Evolutionary conservation across 2,888 invertebrate species (phyloP).

Genomic region (Myathropa florea): DNA sequence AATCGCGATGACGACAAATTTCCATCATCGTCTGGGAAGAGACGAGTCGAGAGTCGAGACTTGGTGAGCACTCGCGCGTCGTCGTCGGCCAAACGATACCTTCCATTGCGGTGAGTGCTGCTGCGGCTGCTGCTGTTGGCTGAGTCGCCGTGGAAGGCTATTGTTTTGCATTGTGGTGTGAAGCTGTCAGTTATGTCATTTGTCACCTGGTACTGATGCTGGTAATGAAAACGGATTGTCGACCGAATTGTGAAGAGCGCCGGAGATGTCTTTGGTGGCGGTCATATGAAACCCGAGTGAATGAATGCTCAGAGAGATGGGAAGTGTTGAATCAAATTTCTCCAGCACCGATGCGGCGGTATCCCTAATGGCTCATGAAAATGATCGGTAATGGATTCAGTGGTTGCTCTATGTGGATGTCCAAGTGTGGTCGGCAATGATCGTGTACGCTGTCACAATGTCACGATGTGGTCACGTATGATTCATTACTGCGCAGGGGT

Average conservation of each 20-base stretch:
- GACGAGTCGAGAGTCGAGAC: conserved; percentile 29
- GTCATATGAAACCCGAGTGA: conserved; percentile 4
- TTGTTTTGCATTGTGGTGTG: conserved; percentile 65
- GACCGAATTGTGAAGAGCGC: conserved; percentile 20
- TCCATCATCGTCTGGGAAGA: conserved; percentile 65
- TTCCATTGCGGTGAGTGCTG: conserved; percentile 41
- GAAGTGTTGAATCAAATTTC: conserved; percentile 63
- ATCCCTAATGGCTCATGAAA: conserved; percentile 55
- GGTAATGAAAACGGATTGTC: conserved; percentile 34
- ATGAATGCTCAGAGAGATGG: conserved; percentile 30
- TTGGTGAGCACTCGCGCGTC: conserved; percentile 21
- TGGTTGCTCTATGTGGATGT: conserved; percentile 42
- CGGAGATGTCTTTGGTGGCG: conserved; percentile 3
- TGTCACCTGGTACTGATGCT: conserved; percentile 49
- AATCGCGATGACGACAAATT: conserved; percentile 70
- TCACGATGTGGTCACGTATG: conserved; percentile 29
- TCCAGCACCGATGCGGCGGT: conserved; percentile 4
- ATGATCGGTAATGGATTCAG: conserved; percentile 55
- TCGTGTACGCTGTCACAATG: conserved; percentile 48
- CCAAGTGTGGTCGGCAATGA: conserved; percentile 42
- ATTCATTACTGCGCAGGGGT: not conserved
- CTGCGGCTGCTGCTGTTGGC: not conserved
- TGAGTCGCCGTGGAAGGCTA: conserved; percentile 43
- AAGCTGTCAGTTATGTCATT: conserved; percentile 68
- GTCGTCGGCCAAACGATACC: conserved; percentile 14